These are phyloP conservation scores for Triops longicaudatus DNA, from an alignment of 1,140 invertebrate genomes.

Conservation along the genomic window DNA sequence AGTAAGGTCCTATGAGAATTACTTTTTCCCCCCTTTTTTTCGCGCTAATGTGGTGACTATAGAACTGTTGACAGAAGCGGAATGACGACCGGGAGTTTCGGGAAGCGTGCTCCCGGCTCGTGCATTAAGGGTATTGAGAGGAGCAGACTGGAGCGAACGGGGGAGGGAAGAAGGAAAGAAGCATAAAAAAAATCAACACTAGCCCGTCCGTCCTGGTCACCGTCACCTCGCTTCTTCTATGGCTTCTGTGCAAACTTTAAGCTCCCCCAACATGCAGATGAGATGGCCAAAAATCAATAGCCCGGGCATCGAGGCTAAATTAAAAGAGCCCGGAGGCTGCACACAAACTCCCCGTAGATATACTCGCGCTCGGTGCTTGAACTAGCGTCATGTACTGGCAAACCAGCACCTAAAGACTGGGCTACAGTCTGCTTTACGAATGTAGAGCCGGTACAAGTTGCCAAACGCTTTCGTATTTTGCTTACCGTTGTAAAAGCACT, in stretches of 20 bases:
- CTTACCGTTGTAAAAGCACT: no score
- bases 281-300: slow-evolving; percentile 12
- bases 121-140: not conserved
- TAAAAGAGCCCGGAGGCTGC: slow-evolving; percentile 13
- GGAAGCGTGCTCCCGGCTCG: not conserved
- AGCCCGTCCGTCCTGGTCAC: not conserved
- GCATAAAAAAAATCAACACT: not conserved
- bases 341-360: slow-evolving; percentile 11
- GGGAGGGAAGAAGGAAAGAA: not conserved
- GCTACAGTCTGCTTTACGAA: no score
- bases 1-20: no score
- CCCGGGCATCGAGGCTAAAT: slow-evolving; percentile 3
- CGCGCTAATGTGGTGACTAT: not conserved
- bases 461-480: no score
- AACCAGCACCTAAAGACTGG: not conserved
- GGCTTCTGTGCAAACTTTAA: slow-evolving; percentile 5
- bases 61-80: not conserved
- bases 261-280: slow-evolving; percentile 12
- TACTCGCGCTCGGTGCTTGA: not conserved
- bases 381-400: not conserved
- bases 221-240: slow-evolving; percentile 10
- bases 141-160: not conserved
- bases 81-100: not conserved
- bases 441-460: no score
- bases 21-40: no score